Conservation (phyloP, 2,113 vertebrate species). For the Melanostigma gelatinosum region DNA sequence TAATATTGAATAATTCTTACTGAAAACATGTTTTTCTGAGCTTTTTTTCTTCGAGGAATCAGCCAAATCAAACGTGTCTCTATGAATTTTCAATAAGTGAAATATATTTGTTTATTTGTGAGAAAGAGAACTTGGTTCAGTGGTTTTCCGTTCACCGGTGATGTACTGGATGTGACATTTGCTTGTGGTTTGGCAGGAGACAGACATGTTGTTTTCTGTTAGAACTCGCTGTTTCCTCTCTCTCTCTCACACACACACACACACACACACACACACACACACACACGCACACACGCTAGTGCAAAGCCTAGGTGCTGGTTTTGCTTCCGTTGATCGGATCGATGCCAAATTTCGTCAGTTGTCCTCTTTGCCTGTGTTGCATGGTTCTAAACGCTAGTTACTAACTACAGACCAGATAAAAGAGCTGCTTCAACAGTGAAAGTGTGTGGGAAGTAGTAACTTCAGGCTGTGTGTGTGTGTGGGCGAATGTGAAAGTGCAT, state of each 20-base stretch:
- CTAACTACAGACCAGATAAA: conserved; percentile 56
- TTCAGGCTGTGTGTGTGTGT: not conserved
- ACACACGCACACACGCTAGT: not conserved
- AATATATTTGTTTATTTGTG: conserved; percentile 52
- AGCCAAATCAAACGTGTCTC: not conserved
- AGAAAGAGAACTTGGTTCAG: conserved; percentile 30
- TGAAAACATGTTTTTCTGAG: not conserved
- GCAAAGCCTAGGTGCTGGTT: conserved; percentile 53
- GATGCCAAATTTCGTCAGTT: conserved; percentile 35
- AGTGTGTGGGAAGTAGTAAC: conserved; percentile 64
- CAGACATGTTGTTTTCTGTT: conserved; percentile 69
- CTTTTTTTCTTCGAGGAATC: not conserved
- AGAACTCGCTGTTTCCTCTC: conserved; percentile 42
- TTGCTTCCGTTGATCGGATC: conserved; percentile 50
- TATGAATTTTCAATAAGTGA: not conserved
- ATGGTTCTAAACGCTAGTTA: conserved; percentile 35
- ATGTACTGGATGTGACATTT: conserved; percentile 66
- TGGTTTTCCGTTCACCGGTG: conserved; percentile 52
- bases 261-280: conserved; percentile 1
- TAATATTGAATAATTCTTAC: not conserved
- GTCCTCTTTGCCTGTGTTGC: conserved; percentile 50
- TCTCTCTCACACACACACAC: not conserved
- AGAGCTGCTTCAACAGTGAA: conserved; percentile 55
- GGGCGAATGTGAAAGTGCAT: conserved; percentile 25
- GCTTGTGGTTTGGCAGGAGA: conserved; percentile 69